Evolutionary conservation across 2,113 vertebrate genomes (phyloP), one percentile per base, ranked within the genome.

Genomic region (Microtus montanus): DNA sequence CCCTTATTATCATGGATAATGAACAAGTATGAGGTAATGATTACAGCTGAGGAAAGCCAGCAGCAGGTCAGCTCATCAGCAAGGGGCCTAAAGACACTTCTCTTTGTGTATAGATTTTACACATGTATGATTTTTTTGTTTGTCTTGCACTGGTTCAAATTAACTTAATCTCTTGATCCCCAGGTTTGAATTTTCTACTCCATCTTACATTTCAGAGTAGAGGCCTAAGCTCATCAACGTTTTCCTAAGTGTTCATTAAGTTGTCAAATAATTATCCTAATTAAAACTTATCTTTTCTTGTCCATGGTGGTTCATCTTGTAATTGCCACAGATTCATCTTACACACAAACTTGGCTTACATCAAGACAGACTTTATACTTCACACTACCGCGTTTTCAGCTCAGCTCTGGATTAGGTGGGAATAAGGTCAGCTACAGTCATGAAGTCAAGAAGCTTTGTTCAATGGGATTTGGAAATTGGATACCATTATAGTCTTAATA

Each of bases 261-360:
- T 92, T 28, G 89, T 64, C 17, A 89, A 84, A 84, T 95, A 84
- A 93, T 96, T 89, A 95, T 82, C 61, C 87, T 38, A 83, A 94
- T 91, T 83, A 95, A 74, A 95, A 80, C 77, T 33, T 61, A 61
- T 90, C 13, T 82, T 63, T 95, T 61, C 66, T 78, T 26, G 94
- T 85, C 14, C 44, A 44, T 47, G 4, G 86, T 66, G 12, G 88
- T 75, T 94, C 44, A 64, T 49, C 54, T 77, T 66, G 5, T 73
- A 82, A 75, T 30, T 68, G 38, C 11, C 93, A 52, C 49, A 54
- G 12, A 20, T 28, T 41, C 87, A 33, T 89, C 26, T 71, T 68
- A 84, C 28, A 61, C 20, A 89, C 4, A 49, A 44, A 90, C 63
- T 44, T 82, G 73, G 33, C 75, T 91, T 63, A 47, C 22, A 2